Evolutionary conservation across 2,797 vertebrate genomes (phyloP), one percentile per base, ranked within the genome.

Genomic region (Gastrophryne carolinensis): DNA sequence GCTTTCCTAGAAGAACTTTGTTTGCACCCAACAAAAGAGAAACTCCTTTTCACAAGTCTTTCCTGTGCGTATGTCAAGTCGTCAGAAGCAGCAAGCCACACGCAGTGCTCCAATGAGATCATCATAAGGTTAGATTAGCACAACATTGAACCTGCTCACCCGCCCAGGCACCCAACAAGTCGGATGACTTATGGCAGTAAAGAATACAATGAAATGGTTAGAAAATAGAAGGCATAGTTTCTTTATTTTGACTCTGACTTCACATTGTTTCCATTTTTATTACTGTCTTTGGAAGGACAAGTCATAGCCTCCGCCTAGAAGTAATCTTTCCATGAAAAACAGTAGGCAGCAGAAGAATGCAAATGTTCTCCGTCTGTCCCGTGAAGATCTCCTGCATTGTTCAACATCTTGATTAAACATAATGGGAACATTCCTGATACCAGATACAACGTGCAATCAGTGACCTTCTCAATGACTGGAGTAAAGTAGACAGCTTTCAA

Each of bases 91-190:
- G 61, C 35, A 65, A 54, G 75, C 26, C 34, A 12, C 47, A 4
- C 54, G 70, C 73, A 70, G 78, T 10, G 49, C 41, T 34, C 52
- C 75, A 71, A 80, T 63, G 8, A 62, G 71, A 71, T 80, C 65
- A 80, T 63, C 56, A 75, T 67, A 63, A 80, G 71, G 79, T 78
- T 53, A 54, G 79, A 32, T 81, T 78, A 80, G 79, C 80, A 81
- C 80, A 41, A 75, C 68, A 62, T 19, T 57, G 39, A 63, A 65
- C 12, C 34, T 4, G 53, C 66, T 50, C 39, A 21, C n/a, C 58
- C 62, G 60, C 19, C 23, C 66, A 68, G 62, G 17, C 52, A 57
- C 78, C 52, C 17, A n/a, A 62, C 30, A 37, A 60, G 29, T 64
- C 27, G 5, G 17, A 78, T 78, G 61, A 72, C 19, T 72, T 78